Evolutionary conservation across 2,888 invertebrate genomes (phyloP), one percentile per base, ranked within the genome.

Genomic region (Neoitamus cyanurus): DNA sequence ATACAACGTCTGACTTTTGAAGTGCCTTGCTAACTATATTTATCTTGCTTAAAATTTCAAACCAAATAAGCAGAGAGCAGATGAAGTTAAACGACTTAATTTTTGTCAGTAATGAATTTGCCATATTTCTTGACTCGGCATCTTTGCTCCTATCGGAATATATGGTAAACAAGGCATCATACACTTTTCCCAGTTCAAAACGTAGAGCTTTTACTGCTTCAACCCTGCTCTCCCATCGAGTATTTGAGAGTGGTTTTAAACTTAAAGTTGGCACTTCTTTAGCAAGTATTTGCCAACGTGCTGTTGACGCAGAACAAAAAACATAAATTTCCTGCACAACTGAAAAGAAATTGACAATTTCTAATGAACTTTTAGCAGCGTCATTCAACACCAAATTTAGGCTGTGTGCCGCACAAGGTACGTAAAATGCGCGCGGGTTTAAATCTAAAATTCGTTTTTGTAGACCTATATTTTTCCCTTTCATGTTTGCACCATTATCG

Each of bases 331-430:
- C 87, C 86, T 88, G 87, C 6, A 88, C 84, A 30, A 88, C 84
- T 68, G 58, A 37, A 83, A 88, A 88, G 86, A 88, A 88, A 78
- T 46, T 85, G 2, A 86, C 84, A 28, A 87, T 84, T 85, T 87
- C 86, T 42, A 73, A 42, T 9, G 84, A 83, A 82, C 85, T 84
- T 70, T 88, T 87, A 72, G 88, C 88, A 68, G 87, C 87, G 85
- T 88, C 87, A 85, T 88, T 88, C 11, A 88, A 87, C n/a, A 89
- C 87, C 46, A 88, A 86, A 87, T 89, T 88, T 80, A 88, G 83
- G 42, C 86, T 84, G 83, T 88, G 88, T 7, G 87, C 86, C 13
- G 87, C 80, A 86, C 88, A 88, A 36, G 88, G 88, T 69, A 88
- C 86, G 80, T 85, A 89, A 85, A 88, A 88, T 72, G 88, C 88